These are phyloP conservation scores for Saccostrea echinata DNA, from an alignment of 1,140 invertebrate species.

Conservation along the genomic window DNA sequence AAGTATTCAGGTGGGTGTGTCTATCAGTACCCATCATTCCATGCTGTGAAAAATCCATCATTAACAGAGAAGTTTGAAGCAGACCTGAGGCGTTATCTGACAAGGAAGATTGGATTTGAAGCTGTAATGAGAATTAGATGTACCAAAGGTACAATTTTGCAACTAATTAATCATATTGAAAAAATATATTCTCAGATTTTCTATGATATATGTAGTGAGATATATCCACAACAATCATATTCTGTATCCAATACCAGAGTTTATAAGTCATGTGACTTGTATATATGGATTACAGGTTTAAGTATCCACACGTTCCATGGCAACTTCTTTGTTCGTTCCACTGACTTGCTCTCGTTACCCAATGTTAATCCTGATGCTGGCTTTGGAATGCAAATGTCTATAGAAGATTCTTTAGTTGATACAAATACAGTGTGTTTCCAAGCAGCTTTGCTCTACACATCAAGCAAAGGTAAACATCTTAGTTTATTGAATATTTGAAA, in stretches of 20 bases:
- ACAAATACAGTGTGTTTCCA: slow-evolving; percentile 96
- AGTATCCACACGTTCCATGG: slow-evolving; percentile 99
- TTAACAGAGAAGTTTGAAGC: slow-evolving; percentile 88
- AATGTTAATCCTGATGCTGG: slow-evolving; percentile 99
- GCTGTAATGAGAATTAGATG: slow-evolving; percentile 98
- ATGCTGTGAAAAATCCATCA: slow-evolving; percentile 85
- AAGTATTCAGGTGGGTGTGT: slow-evolving; percentile 97
- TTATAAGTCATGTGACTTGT: neutral
- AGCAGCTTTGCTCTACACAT: slow-evolving; percentile 98
- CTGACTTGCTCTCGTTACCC: slow-evolving; percentile 96
- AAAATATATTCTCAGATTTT: no score
- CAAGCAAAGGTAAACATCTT: slow-evolving; percentile 90
- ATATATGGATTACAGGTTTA: slow-evolving; percentile 80
- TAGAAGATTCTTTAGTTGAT: slow-evolving; percentile 94
- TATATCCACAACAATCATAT: no score
- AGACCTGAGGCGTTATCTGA: slow-evolving; percentile 93
- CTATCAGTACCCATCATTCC: slow-evolving; percentile 95
- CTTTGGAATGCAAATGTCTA: slow-evolving; percentile 97
- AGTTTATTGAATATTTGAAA: no score
- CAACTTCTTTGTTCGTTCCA: slow-evolving; percentile 99
- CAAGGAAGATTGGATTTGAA: slow-evolving; percentile 98
- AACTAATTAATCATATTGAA: no score
- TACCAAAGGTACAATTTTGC: slow-evolving; percentile 85
- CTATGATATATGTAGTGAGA: no score
- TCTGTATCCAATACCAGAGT: no score